Evolutionary conservation across 2,113 vertebrate genomes (phyloP), one percentile per base, ranked within the genome.

Genomic region (Ailuropoda melanoleuca): DNA sequence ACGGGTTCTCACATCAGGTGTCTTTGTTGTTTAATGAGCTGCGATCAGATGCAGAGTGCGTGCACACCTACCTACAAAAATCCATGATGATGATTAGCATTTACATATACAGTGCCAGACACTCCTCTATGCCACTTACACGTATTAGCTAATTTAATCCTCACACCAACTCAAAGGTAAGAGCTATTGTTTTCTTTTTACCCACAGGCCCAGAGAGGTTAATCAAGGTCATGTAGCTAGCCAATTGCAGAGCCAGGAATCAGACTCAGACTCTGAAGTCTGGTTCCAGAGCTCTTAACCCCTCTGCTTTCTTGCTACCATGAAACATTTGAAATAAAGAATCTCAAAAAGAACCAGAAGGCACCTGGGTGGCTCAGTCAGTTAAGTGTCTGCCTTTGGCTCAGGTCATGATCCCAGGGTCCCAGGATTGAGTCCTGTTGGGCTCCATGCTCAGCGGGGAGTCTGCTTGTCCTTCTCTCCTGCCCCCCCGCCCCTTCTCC

Each of bases 251-350:
- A 83, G 18, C 60, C 46, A 72, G 46, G 31, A 96, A 55, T 93
- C 31, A 70, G 7, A 81, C n/a, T 34, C 29, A 70, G 56, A 39
- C 75, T 78, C 77, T 55, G 29, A 94, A 88, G 26, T 92, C 88
- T 86, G 48, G 29, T 39, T 68, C 31, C 50, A 89, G 39, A 92
- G 55, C 14, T 90, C 81, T 37, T 94, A 60, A 93, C 12, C 43
- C 80, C 70, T 80, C 74, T 93, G 29, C 56, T 88, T n/a, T 92
- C 56, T 86, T 82, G 50, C 53, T 60, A 90, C 39, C 9, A 34
- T 43, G 58, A 90, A 96, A 92, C 34, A 11, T 39, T 83, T 64
- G 23, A 96, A 96, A 78, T 17, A 80, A 88, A 82, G 74, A 82
- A 68, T 90, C 70, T 95, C 66, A 87, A 70, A 58, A 90, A 87